Conservation (phyloP, 1,140 invertebrate genomes). For the Eriocheir sinensis region DNA sequence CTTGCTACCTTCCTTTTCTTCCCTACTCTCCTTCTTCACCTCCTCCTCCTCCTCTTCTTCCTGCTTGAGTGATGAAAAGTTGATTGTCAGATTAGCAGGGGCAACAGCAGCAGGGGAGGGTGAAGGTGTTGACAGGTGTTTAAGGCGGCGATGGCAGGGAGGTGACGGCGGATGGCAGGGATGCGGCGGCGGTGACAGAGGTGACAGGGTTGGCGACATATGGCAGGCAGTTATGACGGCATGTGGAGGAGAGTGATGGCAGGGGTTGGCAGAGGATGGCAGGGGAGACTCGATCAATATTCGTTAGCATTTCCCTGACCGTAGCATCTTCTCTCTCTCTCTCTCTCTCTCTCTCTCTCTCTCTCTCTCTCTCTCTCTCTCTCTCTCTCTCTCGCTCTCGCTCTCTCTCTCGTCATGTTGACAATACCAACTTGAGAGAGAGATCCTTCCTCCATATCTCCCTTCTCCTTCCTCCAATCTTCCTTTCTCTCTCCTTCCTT, state of each 20-base stretch:
- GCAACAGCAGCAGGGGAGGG: neutral
- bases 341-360: neutral
- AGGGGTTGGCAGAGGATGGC: neutral
- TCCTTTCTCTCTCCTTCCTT: neutral
- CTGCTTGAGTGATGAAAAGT: neutral
- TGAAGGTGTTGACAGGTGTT: neutral
- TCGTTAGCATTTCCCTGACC: constrained; percentile 56
- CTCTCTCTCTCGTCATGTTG: neutral
- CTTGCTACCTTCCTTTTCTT: no score
- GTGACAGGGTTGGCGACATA: neutral
- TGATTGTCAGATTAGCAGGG: neutral
- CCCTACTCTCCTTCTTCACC: no score
- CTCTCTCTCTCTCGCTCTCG: neutral
- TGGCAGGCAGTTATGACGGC: neutral
- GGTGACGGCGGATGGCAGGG: neutral
- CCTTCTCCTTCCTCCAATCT: neutral
- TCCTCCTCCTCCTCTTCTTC: neutral
- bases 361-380: neutral
- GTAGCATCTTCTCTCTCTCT: neutral
- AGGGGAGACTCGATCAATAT: constrained; percentile 34
- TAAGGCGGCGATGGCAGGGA: neutral
- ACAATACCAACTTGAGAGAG: neutral
- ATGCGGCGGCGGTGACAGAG: neutral
- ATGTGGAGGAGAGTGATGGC: neutral
- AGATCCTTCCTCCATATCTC: neutral